Percentiles rank a stretch among this genome's conserved stretches.
Evolutionary conservation across 2,113 vertebrate genomes (phyloP).

Genomic region (Blennius ocellaris): DNA sequence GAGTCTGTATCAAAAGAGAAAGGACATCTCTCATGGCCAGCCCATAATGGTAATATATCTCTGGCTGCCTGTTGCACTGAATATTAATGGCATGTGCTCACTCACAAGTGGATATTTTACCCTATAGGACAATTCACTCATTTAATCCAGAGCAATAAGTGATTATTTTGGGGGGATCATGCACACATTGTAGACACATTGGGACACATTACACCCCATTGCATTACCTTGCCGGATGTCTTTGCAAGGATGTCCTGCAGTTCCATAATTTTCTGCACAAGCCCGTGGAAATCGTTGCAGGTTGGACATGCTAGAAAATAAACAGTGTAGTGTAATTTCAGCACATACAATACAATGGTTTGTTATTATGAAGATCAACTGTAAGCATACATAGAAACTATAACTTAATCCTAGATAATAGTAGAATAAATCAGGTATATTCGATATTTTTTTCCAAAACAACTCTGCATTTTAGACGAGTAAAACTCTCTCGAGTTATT

Average conservation of each 20-base stretch:
- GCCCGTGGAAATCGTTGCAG: constrained; percentile 98
- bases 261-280: constrained; percentile 99
- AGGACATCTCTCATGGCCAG: constrained; percentile 12
- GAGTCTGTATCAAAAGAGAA: constrained; percentile 26
- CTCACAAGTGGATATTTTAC: constrained; percentile 4
- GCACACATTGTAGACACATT: background rate
- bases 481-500: too few relatives aligned
- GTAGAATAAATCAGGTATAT: background rate
- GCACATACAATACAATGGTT: background rate
- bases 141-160: constrained; percentile 23
- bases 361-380: background rate
- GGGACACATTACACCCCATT: background rate
- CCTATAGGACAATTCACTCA: background rate
- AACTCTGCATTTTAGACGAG: too few relatives aligned
- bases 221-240: constrained; percentile 96
- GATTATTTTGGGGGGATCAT: background rate
- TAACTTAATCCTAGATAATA: background rate
- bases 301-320: constrained; percentile 93
- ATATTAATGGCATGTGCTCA: constrained; percentile 5
- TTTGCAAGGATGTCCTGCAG: constrained; percentile 97
- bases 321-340: background rate
- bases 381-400: background rate
- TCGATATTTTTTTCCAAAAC: too few relatives aligned
- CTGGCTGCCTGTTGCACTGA: constrained; percentile 32
- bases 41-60: constrained; percentile 14